Evolutionary conservation across 2,113 vertebrate species (phyloP).

Genomic region (Lepus timidus): DNA sequence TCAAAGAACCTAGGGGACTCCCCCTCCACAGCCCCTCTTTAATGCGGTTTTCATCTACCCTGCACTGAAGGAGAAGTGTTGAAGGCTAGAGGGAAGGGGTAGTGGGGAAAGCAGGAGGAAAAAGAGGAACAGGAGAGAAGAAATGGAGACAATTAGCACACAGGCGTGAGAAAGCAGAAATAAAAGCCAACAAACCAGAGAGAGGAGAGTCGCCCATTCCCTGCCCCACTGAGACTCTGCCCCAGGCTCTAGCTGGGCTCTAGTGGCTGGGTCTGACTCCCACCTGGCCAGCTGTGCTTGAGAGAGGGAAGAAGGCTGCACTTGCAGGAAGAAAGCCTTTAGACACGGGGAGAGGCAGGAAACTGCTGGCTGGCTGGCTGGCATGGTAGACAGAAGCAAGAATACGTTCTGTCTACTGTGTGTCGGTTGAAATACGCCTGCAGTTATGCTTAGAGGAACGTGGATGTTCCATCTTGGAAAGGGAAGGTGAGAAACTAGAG

Average conservation of each 20-base stretch:
- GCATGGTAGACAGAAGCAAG: neutral
- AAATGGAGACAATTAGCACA: neutral
- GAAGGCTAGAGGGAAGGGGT: neutral
- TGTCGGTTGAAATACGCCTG: neutral
- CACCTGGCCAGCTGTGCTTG: rapidly evolving
- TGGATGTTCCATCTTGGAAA: slow-evolving; percentile 24
- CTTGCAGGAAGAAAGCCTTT: neutral
- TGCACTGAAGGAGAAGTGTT: neutral
- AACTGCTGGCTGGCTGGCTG: neutral
- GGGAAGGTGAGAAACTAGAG: neutral
- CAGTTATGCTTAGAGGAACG: neutral
- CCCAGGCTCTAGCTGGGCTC: neutral
- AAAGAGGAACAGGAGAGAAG: neutral
- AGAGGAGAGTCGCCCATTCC: neutral
- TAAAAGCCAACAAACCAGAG: neutral
- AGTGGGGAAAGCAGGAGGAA: neutral
- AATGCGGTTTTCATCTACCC: neutral
- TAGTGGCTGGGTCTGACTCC: neutral
- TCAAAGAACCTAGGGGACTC: neutral
- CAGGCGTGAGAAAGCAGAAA: slow-evolving; percentile 32
- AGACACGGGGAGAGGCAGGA: neutral
- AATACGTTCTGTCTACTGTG: neutral
- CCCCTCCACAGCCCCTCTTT: neutral
- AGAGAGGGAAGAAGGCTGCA: neutral
- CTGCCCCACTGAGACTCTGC: neutral